Evolutionary conservation across 2,113 vertebrate species (phyloP), one percentile per base, ranked within the genome.

Genomic region (Pycnonotus jocosus): DNA sequence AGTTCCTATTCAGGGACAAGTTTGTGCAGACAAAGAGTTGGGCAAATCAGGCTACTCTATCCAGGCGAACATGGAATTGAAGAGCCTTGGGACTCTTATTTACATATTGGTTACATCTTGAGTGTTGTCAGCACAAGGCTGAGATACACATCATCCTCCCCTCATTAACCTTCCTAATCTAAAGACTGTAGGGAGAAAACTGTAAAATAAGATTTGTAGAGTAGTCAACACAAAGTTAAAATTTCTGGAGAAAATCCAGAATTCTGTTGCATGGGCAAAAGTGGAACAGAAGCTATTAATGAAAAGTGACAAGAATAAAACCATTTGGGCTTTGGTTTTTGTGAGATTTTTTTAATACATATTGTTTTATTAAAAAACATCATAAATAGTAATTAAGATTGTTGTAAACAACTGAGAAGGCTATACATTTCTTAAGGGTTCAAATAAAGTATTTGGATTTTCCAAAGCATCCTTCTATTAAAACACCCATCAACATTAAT

Each of bases 281-380:
- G 22, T n/a, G 9, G 6, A 69, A 69, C 15, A 69, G 54, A 68
- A 78, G 3, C 1, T 44, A 54, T 37, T 38, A 68, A 61, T 12
- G 2, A 11, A 62, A 66, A 68, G 15, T 1, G 31, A 33, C 6
- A 77, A 22, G 22, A 2, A 3, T 71, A 61, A 71, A 70, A 40
- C 2, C 44, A 19, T 60, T 54, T 24, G 7, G 5, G 3, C 11
- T 30, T 19, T 5, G 11, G 8, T 35, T 8, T 6, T 6, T 5
- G 50, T n/a, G n/a, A n/a, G n/a, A n/a, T 64, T 44, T 16, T 27
- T 58, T 60, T 27, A 27, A 33, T 11, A 31, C 21, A 21, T 21
- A 22, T 35, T 22, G 6, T 35, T 72, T 3, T 23, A 62, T 28
- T 45, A 42, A 72, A 85, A 91, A 25, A 4, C 5, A 45, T 27